phyloP scores from a whole-genome alignment of 1,140 invertebrate species.

The Caerostris darwini region DNA sequence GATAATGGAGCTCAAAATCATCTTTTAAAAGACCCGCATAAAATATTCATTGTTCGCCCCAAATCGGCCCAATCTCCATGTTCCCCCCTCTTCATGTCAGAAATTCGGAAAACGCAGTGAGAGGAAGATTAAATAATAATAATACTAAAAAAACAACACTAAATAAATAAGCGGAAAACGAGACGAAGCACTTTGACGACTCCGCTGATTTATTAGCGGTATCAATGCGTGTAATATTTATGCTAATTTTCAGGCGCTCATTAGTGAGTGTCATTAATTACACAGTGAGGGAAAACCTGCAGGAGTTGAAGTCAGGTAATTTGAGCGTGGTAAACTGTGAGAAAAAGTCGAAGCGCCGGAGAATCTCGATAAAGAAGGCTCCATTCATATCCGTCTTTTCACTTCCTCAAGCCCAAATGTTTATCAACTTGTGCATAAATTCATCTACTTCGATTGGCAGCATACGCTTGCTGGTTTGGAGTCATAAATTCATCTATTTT shows the following conservation, averaged over 20 bases:
- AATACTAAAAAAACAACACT: too few species aligned
- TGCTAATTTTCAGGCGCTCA: constrained; percentile 70
- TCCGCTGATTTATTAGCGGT: constrained; percentile 69
- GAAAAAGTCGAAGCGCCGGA: constrained; percentile 41
- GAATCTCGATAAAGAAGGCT: constrained; percentile 53
- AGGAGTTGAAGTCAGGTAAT: constrained; percentile 60
- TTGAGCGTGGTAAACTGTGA: constrained; percentile 20
- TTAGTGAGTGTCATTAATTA: constrained; percentile 71
- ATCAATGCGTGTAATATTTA: constrained; percentile 74
- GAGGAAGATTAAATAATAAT: neutral
- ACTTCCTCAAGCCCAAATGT: constrained; percentile 31
- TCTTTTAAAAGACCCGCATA: constrained; percentile 34
- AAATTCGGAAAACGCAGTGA: neutral
- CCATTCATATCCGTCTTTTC: constrained; percentile 63
- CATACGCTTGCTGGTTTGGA: neutral
- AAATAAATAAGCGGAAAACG: neutral
- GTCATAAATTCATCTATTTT: constrained; percentile 37
- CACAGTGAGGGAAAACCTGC: constrained; percentile 7
- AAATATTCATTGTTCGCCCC: constrained; percentile 59
- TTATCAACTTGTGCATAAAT: constrained; percentile 62
- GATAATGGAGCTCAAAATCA: constrained; percentile 35
- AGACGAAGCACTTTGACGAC: constrained; percentile 50
- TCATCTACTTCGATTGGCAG: neutral
- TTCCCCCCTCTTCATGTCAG: neutral
- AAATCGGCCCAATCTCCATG: neutral